Percentiles rank a stretch among this genome's conserved stretches.
Conservation (phyloP, 2,797 vertebrate genomes). For the Chelonia mydas region DNA sequence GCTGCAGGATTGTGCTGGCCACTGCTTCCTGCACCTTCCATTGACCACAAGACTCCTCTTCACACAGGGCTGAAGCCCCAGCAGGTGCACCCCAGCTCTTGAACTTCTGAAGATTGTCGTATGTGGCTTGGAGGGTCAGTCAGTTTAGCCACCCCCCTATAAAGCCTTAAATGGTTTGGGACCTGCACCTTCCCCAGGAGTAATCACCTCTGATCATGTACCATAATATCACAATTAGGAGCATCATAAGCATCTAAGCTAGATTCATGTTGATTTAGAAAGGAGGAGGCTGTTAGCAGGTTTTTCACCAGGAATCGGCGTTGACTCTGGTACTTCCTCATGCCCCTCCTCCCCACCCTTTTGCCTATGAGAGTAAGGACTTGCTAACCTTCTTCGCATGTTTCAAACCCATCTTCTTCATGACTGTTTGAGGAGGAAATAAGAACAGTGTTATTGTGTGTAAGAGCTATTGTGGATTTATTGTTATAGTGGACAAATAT, state of each 20-base stretch:
- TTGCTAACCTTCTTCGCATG: background rate
- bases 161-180: background rate
- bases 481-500: constrained; percentile 19
- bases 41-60: no score
- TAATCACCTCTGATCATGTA: background rate
- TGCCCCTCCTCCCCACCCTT: background rate
- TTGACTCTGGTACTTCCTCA: background rate
- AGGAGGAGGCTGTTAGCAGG: background rate
- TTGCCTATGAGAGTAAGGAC: background rate
- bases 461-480: constrained; percentile 10
- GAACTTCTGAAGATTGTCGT: no score
- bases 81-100: no score
- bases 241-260: background rate
- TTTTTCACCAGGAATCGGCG: background rate
- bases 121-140: no score
- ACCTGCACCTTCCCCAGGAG: background rate
- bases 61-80: no score
- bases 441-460: constrained; percentile 3
- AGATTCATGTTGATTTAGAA: background rate
- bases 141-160: background rate
- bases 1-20: no score
- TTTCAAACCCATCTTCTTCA: background rate
- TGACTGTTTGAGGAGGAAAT: background rate
- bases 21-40: no score
- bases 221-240: background rate